These are phyloP conservation scores for Ascidia mentula DNA, from an alignment of 23 tunicate genomes.

Conservation along the genomic window DNA sequence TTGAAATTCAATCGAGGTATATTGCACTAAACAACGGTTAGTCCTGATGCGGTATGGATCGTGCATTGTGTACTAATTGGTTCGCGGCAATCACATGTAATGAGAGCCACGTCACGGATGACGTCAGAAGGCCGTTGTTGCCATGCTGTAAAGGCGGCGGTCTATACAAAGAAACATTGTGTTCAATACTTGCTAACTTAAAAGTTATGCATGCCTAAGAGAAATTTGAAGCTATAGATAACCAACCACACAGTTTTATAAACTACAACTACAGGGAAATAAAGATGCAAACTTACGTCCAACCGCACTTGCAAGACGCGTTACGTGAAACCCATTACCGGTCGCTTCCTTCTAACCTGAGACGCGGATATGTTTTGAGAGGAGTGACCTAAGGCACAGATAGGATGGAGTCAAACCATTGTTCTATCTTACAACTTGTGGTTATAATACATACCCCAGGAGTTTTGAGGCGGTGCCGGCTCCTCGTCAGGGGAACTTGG, in stretches of 20 bases:
- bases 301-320: not conserved
- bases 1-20: not conserved
- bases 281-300: not conserved
- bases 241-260: no score
- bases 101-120: no score
- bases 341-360: not conserved
- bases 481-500: constrained; percentile 20
- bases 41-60: not conserved
- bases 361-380: not conserved
- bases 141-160: no score
- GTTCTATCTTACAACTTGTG: no score
- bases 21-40: not conserved
- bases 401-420: no score
- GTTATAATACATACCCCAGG: not conserved
- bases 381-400: not conserved
- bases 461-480: not conserved
- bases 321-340: not conserved
- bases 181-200: no score
- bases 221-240: no score
- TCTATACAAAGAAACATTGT: no score
- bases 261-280: no score
- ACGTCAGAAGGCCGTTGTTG: no score
- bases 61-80: not conserved
- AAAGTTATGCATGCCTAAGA: no score
- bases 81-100: no score